Percentiles rank a stretch among this genome's conserved stretches.
Evolutionary conservation across 1,140 invertebrate species (phyloP).

Genomic region (Augochlora pura): DNA sequence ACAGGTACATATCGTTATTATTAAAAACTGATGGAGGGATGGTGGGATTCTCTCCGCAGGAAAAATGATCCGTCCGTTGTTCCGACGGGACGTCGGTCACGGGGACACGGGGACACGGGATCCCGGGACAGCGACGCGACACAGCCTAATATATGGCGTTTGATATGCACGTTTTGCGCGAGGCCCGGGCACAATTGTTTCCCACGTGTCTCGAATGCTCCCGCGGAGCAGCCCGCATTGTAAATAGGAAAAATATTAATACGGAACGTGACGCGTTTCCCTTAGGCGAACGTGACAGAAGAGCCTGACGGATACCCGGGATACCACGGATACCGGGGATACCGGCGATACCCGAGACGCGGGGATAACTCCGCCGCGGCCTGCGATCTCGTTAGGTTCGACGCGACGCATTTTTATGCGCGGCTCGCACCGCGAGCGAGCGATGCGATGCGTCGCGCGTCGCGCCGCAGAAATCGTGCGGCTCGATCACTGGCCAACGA

Average conservation of each 20-base stretch:
- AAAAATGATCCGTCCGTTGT: too few species aligned
- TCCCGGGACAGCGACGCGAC: neutral
- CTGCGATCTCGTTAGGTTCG: neutral
- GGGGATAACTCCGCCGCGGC: neutral
- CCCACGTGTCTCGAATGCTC: neutral
- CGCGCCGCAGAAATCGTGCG: neutral
- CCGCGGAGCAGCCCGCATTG: neutral
- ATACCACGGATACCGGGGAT: too few species aligned
- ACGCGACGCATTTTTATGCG: constrained; percentile 10
- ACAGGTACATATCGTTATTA: too few species aligned
- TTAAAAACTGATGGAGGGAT: too few species aligned
- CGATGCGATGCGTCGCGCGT: neutral
- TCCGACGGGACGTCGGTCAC: too few species aligned
- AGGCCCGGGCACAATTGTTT: constrained; percentile 2
- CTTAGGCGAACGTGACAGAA: constrained; percentile 6
- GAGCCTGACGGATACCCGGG: too few species aligned
- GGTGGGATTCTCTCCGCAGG: too few species aligned
- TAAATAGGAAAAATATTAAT: constrained; percentile 10
- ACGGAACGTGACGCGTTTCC: constrained; percentile 3
- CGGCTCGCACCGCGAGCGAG: neutral
- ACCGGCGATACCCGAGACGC: neutral
- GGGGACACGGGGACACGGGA: too few species aligned
- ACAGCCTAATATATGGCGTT: neutral
- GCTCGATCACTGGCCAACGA: neutral
- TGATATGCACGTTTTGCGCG: neutral